phyloP scores from a whole-genome alignment of 2,888 invertebrate genomes.

The Mellilla xanthometata region DNA sequence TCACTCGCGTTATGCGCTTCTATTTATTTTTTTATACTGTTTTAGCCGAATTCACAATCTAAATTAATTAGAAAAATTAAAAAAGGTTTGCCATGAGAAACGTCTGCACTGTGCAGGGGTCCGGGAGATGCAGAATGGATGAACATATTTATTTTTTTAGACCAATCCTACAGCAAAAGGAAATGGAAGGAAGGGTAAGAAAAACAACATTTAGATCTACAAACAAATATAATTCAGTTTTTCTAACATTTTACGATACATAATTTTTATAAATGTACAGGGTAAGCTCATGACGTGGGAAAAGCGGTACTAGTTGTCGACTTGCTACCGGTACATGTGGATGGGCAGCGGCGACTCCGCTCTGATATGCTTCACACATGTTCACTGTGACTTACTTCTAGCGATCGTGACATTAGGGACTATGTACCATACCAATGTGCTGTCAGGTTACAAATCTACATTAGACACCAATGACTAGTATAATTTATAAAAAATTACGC shows the following conservation, averaged over 20 bases:
- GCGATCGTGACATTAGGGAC: slow-evolving; percentile 55
- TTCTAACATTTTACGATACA: slow-evolving; percentile 84
- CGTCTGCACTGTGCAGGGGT: too few species aligned
- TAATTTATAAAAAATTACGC: slow-evolving; percentile 79
- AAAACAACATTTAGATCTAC: slow-evolving; percentile 77
- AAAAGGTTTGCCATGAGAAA: too few species aligned
- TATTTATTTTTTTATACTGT: too few species aligned
- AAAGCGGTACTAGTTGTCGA: slow-evolving; percentile 77
- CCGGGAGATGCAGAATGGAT: too few species aligned
- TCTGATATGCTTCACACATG: slow-evolving; percentile 71
- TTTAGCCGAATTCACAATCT: too few species aligned
- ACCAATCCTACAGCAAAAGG: too few species aligned
- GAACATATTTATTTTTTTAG: too few species aligned
- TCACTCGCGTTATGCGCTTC: too few species aligned
- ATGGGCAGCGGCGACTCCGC: slow-evolving; percentile 43
- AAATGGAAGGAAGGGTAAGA: slow-evolving; percentile 32
- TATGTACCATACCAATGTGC: slow-evolving; percentile 63
- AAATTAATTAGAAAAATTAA: too few species aligned
- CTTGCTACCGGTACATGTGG: slow-evolving; percentile 64
- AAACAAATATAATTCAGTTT: slow-evolving; percentile 84
- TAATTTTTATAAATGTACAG: slow-evolving; percentile 83
- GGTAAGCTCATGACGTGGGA: slow-evolving; percentile 83
- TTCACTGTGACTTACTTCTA: slow-evolving; percentile 70
- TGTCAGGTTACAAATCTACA: slow-evolving; percentile 76
- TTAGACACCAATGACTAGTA: slow-evolving; percentile 82